These are phyloP conservation scores for Hoplodrina ambigua DNA, from an alignment of 2,888 invertebrate species.

Conservation along the genomic window DNA sequence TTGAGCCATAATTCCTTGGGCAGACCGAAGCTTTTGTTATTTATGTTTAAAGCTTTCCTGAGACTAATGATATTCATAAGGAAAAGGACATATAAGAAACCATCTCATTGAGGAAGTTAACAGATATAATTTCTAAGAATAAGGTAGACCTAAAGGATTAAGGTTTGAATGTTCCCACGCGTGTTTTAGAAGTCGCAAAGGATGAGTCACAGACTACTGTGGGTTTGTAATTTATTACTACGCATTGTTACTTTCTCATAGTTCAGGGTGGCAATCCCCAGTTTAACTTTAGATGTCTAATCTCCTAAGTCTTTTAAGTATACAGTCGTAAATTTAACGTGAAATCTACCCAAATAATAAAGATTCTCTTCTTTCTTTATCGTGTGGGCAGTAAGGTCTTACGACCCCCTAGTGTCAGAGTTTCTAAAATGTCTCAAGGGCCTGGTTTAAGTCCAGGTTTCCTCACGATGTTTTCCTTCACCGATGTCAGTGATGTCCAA, in stretches of 20 bases:
- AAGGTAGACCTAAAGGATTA: conserved; percentile 12
- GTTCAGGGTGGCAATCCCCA: not conserved
- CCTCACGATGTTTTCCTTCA: too few relatives aligned
- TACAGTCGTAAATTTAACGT: not conserved
- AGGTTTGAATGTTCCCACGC: conserved; percentile 43
- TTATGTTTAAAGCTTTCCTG: not conserved
- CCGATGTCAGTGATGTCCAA: too few relatives aligned
- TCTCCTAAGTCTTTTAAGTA: not conserved
- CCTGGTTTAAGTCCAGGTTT: too few relatives aligned
- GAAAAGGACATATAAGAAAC: not conserved
- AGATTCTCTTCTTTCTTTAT: too few relatives aligned
- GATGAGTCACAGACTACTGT: conserved; percentile 44
- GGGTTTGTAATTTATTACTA: conserved; percentile 26
- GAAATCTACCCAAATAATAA: not conserved
- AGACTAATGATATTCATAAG: not conserved
- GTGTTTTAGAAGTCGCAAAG: conserved; percentile 20
- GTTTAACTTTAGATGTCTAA: conserved; percentile 1
- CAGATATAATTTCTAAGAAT: conserved; percentile 15
- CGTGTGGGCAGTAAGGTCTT: too few relatives aligned
- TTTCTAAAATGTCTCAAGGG: too few relatives aligned
- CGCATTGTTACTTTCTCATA: conserved; percentile 23
- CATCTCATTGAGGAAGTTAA: conserved; percentile 5
- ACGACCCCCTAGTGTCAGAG: too few relatives aligned
- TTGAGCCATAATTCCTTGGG: not conserved
- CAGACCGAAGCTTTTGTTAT: not conserved